Base-by-base conservation (phyloP, 2,797 vertebrate species). In the Ammospiza maritima region DNA sequence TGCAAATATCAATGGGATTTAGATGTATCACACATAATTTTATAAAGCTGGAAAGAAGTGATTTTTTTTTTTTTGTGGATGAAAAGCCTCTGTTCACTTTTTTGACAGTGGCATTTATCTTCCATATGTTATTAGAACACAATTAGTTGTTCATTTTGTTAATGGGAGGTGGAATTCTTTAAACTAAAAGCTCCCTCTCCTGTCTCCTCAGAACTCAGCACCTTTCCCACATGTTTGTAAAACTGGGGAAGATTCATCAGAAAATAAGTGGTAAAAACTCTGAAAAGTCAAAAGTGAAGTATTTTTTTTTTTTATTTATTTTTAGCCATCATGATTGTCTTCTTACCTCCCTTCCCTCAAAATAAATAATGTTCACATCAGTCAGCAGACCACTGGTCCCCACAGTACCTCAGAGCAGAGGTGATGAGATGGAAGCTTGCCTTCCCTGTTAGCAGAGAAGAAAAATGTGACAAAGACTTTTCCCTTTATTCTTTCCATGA, bases 151-250 rank as follows among this genome's bases (percentile, higher is more conserved):
- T 92, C 9, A 6, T 56, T 50, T 58, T 4, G 20, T 88, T 91
- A 71, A 71, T 21, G 23, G 40, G 87, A 88, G 45, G 19, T 74
- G 22, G 58, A 75, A 73, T 34, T 89, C 42, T 86, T 86, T 82
- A 73, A 84, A 71, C 60, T 47, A 10, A 88, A 95, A 87, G 92
- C 88, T 94, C 92, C 96, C 89, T 95, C 91, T 94, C 38, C 83
- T 96, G 92, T 92, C 60, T 54, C 34, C 42, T 82, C 60, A 40
- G 67, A 64, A 47, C 62, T 62, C 67, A 26, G 56, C 93, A 90
- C 62, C 30, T 85, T 81, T 53, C 34, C 29, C 18, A 7, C 2
- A 3, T 30, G 8, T 48, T 75, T 65, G 45, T 81, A 74, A 54
- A 61, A 51, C 30, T 25, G 7, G 44, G 69, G 22, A 56, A 65